Evolutionary conservation across 2,113 vertebrate genomes (phyloP).

Genomic region (Tragelaphus imberbis): DNA sequence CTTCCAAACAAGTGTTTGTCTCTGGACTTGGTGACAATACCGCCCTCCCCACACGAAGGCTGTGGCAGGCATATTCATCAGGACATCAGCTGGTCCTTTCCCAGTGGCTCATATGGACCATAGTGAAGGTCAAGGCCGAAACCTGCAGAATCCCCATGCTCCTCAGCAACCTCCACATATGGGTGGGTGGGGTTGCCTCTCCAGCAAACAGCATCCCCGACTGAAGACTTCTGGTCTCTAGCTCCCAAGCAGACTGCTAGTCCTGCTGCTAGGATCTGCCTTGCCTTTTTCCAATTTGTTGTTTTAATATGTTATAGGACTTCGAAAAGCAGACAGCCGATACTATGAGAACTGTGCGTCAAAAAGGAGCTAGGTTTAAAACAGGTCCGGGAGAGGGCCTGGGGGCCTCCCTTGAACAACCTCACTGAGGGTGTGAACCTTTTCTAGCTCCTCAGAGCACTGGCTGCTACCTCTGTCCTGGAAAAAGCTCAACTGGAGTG

Average conservation of each 20-base stretch:
- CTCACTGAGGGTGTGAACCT: not conserved
- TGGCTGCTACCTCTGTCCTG: not conserved
- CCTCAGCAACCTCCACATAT: not conserved
- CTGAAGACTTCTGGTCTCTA: not conserved
- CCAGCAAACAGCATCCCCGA: accelerated
- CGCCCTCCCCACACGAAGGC: not conserved
- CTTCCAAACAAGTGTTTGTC: not conserved
- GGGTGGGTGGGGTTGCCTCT: not conserved
- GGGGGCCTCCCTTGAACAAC: not conserved
- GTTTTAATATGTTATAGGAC: not conserved
- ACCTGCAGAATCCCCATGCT: not conserved
- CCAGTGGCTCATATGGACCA: not conserved
- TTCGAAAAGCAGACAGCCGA: not conserved
- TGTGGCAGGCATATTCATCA: not conserved
- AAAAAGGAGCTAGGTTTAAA: not conserved
- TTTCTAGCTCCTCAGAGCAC: not conserved
- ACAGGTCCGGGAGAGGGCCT: not conserved
- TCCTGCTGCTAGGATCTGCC: not conserved
- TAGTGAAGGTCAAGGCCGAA: not conserved
- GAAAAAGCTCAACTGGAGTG: not conserved
- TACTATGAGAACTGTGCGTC: not conserved
- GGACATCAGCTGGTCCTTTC: not conserved
- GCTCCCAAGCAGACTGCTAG: not conserved
- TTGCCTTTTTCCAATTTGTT: not conserved
- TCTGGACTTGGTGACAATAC: not conserved